Evolutionary conservation across 2,888 invertebrate species (phyloP).

Genomic region (Cactoblastis cactorum): DNA sequence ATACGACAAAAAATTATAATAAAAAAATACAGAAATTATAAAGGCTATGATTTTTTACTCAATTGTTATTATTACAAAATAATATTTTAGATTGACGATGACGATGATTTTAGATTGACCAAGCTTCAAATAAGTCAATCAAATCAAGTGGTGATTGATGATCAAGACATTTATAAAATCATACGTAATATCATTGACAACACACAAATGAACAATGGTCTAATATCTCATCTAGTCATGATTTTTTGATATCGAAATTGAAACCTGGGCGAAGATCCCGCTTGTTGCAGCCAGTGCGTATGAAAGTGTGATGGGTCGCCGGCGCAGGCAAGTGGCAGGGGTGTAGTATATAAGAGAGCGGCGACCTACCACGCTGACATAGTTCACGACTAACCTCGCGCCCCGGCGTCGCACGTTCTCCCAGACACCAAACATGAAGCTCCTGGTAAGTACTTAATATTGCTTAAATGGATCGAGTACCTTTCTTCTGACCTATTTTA

Average conservation of each 20-base stretch:
- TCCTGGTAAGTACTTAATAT: conserved; percentile 63
- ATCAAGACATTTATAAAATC: not conserved
- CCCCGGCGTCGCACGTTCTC: conserved; percentile 53
- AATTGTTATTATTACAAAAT: too few species aligned
- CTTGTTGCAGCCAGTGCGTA: conserved; percentile 57
- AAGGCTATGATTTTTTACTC: too few species aligned
- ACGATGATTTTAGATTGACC: not conserved
- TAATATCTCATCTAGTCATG: conserved; percentile 29
- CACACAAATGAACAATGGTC: conserved; percentile 21
- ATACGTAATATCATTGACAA: conserved; percentile 13
- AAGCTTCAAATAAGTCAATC: not conserved
- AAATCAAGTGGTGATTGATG: not conserved
- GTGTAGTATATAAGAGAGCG: conserved; percentile 76
- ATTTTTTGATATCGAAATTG: conserved; percentile 45
- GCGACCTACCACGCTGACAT: conserved; percentile 71
- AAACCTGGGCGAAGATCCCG: conserved; percentile 46
- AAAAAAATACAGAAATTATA: too few species aligned
- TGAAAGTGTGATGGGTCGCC: conserved; percentile 71
- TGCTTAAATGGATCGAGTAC: not conserved
- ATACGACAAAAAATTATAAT: too few species aligned
- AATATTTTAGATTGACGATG: too few species aligned
- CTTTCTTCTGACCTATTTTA: conserved; percentile 8
- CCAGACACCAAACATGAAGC: conserved; percentile 64
- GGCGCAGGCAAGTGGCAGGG: conserved; percentile 70
- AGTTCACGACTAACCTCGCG: conserved; percentile 69